Conservation (phyloP, 2,888 invertebrate genomes). For the Cynaeus angustus region DNA sequence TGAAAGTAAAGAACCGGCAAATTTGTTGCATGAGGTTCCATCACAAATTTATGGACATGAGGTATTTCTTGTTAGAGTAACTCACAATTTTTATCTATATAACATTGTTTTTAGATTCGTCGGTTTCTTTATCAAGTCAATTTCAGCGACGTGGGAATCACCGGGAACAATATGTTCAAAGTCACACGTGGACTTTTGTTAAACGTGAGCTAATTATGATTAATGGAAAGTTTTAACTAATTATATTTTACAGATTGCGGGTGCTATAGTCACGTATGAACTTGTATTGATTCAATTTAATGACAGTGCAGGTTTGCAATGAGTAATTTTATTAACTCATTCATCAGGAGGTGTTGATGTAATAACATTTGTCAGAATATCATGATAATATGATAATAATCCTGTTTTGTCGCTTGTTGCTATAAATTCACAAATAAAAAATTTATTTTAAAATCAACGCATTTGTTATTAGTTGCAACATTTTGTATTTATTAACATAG, state of each 20-base stretch:
- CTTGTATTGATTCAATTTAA: constrained; percentile 31
- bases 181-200: constrained; percentile 66
- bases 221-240: neutral
- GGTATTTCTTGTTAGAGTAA: constrained; percentile 44
- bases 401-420: no score
- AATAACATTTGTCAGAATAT: no score
- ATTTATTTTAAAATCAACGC: no score
- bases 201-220: constrained; percentile 58
- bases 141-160: constrained; percentile 65
- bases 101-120: constrained; percentile 60
- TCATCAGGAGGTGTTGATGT: no score
- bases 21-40: constrained; percentile 56
- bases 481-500: no score
- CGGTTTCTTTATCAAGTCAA: constrained; percentile 66
- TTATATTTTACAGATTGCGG: constrained; percentile 17
- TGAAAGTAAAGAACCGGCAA: constrained; percentile 70
- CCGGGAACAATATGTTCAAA: constrained; percentile 67
- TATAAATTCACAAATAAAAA: no score
- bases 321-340: neutral
- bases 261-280: constrained; percentile 31
- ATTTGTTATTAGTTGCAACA: no score
- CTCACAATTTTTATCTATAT: neutral
- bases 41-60: constrained; percentile 57
- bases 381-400: no score
- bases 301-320: constrained; percentile 5